Percentiles rank a stretch among this genome's conserved stretches.
These are phyloP conservation scores for Helostoma temminkii DNA, from an alignment of 2,797 vertebrate species.

Conservation along the genomic window DNA sequence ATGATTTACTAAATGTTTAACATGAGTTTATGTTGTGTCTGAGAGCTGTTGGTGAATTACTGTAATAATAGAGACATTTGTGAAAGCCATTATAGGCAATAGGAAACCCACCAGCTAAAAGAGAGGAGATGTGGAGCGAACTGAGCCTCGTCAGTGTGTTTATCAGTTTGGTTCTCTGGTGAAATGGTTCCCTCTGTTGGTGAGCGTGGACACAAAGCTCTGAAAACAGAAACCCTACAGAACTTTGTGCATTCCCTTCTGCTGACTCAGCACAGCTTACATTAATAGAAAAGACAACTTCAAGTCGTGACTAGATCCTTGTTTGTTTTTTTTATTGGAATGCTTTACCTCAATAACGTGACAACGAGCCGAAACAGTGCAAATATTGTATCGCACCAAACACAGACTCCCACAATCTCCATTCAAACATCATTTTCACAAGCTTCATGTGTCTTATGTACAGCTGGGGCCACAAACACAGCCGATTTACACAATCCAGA, in stretches of 20 bases:
- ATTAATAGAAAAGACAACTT: slow-evolving; percentile 7
- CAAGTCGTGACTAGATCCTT: slow-evolving; percentile 48
- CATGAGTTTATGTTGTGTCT: not conserved
- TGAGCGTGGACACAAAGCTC: not conserved
- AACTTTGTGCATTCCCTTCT: not conserved
- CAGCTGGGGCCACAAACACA: slow-evolving; percentile 55
- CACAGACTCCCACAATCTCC: slow-evolving; percentile 41
- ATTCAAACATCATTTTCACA: slow-evolving; percentile 43
- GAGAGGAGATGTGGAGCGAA: slow-evolving; percentile 3
- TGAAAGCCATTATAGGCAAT: slow-evolving; percentile 31
- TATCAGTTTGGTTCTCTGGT: slow-evolving; percentile 13
- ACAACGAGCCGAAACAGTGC: slow-evolving; percentile 73
- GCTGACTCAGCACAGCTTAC: not conserved
- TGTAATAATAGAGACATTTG: slow-evolving; percentile 24
- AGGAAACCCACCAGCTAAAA: slow-evolving; percentile 10
- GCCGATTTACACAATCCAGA: slow-evolving; percentile 37
- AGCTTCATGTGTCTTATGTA: slow-evolving; percentile 57
- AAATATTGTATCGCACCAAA: slow-evolving; percentile 59
- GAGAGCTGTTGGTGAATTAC: slow-evolving; percentile 31
- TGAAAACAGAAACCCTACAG: not conserved
- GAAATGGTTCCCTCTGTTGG: slow-evolving; percentile 62
- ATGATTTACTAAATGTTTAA: slow-evolving; percentile 31
- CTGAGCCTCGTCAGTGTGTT: slow-evolving; percentile 1
- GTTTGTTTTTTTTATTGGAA: slow-evolving; percentile 74
- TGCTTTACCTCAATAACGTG: slow-evolving; percentile 74